These are phyloP conservation scores for Alloscopus bannaensis DNA, from an alignment of 2,888 invertebrate species.

Conservation along the genomic window DNA sequence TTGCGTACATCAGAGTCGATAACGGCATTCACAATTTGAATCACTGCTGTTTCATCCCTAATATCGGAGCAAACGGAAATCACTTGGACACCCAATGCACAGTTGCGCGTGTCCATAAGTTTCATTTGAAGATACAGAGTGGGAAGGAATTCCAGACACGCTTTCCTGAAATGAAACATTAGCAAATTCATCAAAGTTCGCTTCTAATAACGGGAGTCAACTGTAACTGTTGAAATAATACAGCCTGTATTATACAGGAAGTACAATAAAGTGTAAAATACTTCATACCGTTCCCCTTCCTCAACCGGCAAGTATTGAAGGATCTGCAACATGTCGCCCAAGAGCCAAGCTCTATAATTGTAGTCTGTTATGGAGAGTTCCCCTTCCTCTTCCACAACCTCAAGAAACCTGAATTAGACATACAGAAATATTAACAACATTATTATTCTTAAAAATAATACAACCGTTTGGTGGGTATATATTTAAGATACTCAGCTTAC, in stretches of 20 bases:
- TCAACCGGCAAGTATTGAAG: slow-evolving; percentile 29
- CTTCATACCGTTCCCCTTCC: slow-evolving; percentile 47
- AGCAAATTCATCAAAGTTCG: too few relatives aligned
- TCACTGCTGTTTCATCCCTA: slow-evolving; percentile 23
- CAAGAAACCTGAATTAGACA: slow-evolving; percentile 26
- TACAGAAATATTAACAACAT: not conserved
- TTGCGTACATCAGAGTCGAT: slow-evolving; percentile 43
- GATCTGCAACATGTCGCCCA: slow-evolving; percentile 47
- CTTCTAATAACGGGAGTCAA: too few relatives aligned
- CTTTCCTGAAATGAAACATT: slow-evolving; percentile 25
- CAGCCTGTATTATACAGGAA: too few relatives aligned
- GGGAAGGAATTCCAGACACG: slow-evolving; percentile 36
- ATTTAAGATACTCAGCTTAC: not conserved
- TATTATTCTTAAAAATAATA: not conserved
- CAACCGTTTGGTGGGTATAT: not conserved
- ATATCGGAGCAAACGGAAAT: slow-evolving; percentile 31
- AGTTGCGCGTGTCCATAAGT: slow-evolving; percentile 41
- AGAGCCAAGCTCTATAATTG: slow-evolving; percentile 41
- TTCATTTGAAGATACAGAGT: slow-evolving; percentile 24
- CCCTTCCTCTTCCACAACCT: slow-evolving; percentile 45
- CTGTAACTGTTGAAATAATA: too few relatives aligned
- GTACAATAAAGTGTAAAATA: too few relatives aligned
- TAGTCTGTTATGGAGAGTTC: slow-evolving; percentile 30
- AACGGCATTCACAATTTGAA: slow-evolving; percentile 39
- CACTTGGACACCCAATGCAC: slow-evolving; percentile 16